Conservation (phyloP, 2,888 invertebrate species). For the Hemithea aestivaria region DNA sequence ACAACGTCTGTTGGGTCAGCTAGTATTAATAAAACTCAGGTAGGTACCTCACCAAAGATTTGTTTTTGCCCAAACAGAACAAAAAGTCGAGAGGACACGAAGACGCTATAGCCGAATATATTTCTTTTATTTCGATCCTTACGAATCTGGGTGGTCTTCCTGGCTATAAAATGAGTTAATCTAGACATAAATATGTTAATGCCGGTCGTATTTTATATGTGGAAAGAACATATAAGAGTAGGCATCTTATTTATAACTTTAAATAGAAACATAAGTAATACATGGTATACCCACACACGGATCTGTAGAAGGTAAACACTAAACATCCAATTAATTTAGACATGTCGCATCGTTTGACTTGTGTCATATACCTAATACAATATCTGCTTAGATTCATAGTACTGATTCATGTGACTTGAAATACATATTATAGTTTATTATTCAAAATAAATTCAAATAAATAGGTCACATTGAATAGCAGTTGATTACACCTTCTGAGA, state of each 20-base stretch:
- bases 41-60: slow-evolving; percentile 10
- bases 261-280: no score
- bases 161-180: slow-evolving; percentile 15
- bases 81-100: slow-evolving; percentile 29
- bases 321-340: no score
- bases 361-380: no score
- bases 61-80: slow-evolving; percentile 10
- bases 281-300: no score
- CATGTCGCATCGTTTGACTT: no score
- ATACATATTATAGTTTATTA: no score
- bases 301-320: no score
- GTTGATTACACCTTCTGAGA: no score
- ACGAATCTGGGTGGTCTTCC: slow-evolving; percentile 41
- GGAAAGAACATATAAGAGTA: background rate
- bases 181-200: slow-evolving; percentile 9
- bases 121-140: slow-evolving; percentile 33
- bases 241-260: background rate
- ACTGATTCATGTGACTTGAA: no score
- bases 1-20: slow-evolving; percentile 6
- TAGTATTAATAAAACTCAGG: slow-evolving; percentile 13
- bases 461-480: no score
- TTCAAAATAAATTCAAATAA: no score
- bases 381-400: no score
- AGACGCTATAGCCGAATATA: slow-evolving; percentile 30
- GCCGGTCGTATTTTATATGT: slow-evolving; percentile 7